Evolutionary conservation across 2,888 invertebrate genomes (phyloP).

Genomic region (Strigamia crassipes): DNA sequence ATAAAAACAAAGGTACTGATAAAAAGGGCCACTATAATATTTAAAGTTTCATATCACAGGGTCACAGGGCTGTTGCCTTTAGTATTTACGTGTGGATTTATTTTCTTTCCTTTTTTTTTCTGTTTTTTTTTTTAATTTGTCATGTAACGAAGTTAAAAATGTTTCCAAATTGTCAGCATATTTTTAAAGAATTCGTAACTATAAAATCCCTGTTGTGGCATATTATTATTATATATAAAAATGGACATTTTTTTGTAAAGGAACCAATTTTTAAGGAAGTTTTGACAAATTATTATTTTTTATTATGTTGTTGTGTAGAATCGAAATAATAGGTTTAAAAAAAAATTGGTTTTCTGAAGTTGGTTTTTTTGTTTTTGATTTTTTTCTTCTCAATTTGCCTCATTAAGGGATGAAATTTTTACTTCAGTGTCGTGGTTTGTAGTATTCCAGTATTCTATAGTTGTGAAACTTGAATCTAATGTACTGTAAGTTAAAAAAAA

Average conservation of each 20-base stretch:
- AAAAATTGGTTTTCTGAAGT: not conserved
- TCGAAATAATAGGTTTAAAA: not conserved
- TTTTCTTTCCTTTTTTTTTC: not conserved
- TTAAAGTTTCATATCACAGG: constrained; percentile 49
- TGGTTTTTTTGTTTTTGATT: not conserved
- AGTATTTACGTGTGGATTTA: constrained; percentile 46
- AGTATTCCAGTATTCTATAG: constrained; percentile 22
- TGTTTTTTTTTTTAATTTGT: not conserved
- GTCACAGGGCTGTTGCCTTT: constrained; percentile 51
- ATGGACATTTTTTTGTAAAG: not conserved
- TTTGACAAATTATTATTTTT: not conserved
- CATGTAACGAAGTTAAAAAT: not conserved
- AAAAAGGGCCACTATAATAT: constrained; percentile 6
- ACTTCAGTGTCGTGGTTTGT: constrained; percentile 38
- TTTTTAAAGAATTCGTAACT: not conserved
- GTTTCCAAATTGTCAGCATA: constrained; percentile 4
- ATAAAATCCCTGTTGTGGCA: constrained; percentile 1
- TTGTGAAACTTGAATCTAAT: constrained; percentile 29
- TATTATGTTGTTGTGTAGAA: not conserved
- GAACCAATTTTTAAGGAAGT: not conserved
- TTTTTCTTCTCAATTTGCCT: not conserved
- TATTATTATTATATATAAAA: not conserved
- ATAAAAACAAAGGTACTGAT: not conserved
- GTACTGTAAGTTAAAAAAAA: constrained; percentile 46
- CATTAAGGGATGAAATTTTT: constrained; percentile 22